phyloP scores from a whole-genome alignment of 23 tunicate genomes.

The Halocynthia aurantium region DNA sequence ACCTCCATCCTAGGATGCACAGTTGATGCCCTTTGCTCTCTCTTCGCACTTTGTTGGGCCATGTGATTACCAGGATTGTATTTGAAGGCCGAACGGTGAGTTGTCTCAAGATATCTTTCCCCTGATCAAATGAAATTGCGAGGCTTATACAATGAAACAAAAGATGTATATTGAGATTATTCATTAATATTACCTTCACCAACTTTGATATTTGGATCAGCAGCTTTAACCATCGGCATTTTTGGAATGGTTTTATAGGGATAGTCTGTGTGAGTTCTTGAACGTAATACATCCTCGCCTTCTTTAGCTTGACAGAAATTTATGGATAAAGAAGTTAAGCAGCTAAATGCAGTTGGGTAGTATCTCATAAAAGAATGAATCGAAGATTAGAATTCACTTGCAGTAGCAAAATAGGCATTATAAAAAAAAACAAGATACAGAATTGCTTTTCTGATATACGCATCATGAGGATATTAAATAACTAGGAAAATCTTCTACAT shows the following conservation, averaged over 20 bases:
- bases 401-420: too few relatives aligned
- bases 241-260: conserved; percentile 71
- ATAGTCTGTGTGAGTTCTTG: conserved; percentile 72
- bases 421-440: too few relatives aligned
- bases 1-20: conserved; percentile 63
- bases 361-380: too few relatives aligned
- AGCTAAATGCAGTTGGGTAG: too few relatives aligned
- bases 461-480: too few relatives aligned
- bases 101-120: conserved; percentile 50
- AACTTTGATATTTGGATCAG: conserved; percentile 77
- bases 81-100: conserved; percentile 33
- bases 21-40: background rate
- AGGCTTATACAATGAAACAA: too few relatives aligned
- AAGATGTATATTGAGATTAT: too few relatives aligned
- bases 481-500: background rate
- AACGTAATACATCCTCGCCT: conserved; percentile 31
- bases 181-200: conserved; percentile 66
- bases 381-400: background rate
- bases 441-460: background rate
- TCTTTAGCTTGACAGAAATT: background rate
- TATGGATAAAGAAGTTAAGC: too few relatives aligned
- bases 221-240: conserved; percentile 57
- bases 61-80: background rate
- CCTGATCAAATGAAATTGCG: conserved; percentile 15
- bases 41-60: background rate